These are phyloP conservation scores for Megaustenia siamemsis DNA, from an alignment of 2,888 invertebrate species.

Conservation along the genomic window DNA sequence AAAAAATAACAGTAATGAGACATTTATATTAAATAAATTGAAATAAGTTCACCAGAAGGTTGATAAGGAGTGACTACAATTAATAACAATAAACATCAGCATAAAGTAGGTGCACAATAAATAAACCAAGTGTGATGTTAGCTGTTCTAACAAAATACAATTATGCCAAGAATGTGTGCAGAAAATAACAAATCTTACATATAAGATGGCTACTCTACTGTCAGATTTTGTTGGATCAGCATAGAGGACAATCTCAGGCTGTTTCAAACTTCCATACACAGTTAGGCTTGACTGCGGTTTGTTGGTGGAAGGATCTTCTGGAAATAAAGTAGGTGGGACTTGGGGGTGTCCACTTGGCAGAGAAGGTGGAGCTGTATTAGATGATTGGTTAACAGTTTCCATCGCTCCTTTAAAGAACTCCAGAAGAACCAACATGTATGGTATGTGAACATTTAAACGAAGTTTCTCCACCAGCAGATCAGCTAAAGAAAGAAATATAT, in stretches of 20 bases:
- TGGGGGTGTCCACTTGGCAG: constrained; percentile 31
- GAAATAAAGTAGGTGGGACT: constrained; percentile 10
- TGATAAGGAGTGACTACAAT: too few relatives aligned
- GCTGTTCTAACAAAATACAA: not conserved
- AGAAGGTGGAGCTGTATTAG: constrained; percentile 25
- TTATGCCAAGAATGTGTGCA: too few relatives aligned
- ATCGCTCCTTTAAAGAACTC: constrained; percentile 85
- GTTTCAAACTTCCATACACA: constrained; percentile 87
- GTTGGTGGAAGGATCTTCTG: constrained; percentile 50
- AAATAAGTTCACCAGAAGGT: too few relatives aligned
- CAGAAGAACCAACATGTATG: constrained; percentile 84
- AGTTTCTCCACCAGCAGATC: constrained; percentile 88
- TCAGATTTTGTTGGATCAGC: constrained; percentile 81
- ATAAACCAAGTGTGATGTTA: too few relatives aligned
- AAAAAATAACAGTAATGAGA: too few relatives aligned
- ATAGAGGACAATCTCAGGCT: constrained; percentile 89
- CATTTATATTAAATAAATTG: too few relatives aligned
- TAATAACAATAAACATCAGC: too few relatives aligned
- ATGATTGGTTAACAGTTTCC: constrained; percentile 55
- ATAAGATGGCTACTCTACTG: constrained; percentile 85
- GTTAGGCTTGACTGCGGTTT: constrained; percentile 82
- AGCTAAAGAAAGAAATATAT: constrained; percentile 78
- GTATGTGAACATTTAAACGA: constrained; percentile 87
- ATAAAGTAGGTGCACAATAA: too few relatives aligned
- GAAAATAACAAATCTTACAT: constrained; percentile 77